phyloP scores from a whole-genome alignment of 2,888 invertebrate genomes.

The Ceraclea dissimilis region DNA sequence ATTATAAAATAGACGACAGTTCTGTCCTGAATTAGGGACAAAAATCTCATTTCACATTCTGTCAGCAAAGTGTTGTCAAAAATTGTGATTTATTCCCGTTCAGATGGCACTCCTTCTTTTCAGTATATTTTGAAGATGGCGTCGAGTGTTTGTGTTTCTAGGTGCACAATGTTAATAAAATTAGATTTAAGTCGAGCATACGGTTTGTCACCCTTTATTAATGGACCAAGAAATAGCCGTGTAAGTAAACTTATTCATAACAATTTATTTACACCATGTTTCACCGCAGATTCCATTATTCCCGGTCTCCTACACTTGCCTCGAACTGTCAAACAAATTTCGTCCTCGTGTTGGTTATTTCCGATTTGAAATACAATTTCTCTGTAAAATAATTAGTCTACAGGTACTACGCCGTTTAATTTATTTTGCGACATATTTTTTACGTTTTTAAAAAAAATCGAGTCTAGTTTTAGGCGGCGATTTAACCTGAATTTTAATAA shows the following conservation, averaged over 20 bases:
- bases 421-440: no score
- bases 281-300: neutral
- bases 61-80: neutral
- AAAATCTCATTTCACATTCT: no score
- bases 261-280: neutral
- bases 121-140: conserved; percentile 51
- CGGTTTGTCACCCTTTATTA: conserved; percentile 47
- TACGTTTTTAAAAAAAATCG: no score
- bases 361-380: neutral
- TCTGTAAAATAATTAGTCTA: no score
- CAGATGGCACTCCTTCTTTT: conserved; percentile 16
- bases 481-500: no score
- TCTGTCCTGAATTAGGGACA: no score
- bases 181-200: conserved; percentile 53
- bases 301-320: neutral
- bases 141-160: conserved; percentile 54
- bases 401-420: no score
- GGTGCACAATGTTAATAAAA: conserved; percentile 54
- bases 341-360: conserved; percentile 18
- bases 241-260: conserved; percentile 33
- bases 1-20: no score
- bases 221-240: conserved; percentile 45
- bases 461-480: no score
- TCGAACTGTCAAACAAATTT: conserved; percentile 19
- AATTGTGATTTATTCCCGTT: neutral